These are phyloP conservation scores for Tamias sibiricus DNA, from an alignment of 2,113 vertebrate species.

Conservation along the genomic window DNA sequence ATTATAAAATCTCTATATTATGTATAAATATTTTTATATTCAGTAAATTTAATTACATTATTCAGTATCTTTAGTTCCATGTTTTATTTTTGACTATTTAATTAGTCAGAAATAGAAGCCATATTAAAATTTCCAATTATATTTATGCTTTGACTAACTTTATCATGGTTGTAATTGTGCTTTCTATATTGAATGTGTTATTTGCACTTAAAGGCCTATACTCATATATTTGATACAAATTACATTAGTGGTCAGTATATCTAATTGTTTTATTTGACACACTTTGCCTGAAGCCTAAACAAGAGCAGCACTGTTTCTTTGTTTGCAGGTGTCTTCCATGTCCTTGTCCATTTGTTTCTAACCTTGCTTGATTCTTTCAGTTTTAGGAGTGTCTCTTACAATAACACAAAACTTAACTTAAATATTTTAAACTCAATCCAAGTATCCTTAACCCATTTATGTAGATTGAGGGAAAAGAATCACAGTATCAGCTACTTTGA, in stretches of 20 bases:
- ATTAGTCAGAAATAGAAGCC: no score
- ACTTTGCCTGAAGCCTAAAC: background rate
- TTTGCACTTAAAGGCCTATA: background rate
- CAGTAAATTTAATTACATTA: background rate
- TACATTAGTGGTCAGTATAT: background rate
- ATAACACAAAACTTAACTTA: background rate
- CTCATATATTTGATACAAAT: background rate
- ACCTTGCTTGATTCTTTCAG: background rate
- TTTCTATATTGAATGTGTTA: background rate
- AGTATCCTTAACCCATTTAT: background rate
- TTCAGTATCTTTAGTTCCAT: background rate
- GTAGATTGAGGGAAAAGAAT: background rate
- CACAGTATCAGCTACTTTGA: background rate
- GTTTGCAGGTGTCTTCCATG: background rate
- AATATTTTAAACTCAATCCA: no score
- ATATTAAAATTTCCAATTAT: background rate
- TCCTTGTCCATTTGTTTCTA: background rate
- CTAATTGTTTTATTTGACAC: background rate
- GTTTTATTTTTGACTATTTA: background rate
- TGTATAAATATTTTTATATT: background rate
- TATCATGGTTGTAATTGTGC: background rate
- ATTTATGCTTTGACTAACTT: background rate
- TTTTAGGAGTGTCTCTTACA: background rate
- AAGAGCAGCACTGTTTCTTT: background rate
- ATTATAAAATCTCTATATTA: background rate